phyloP scores from a whole-genome alignment of 2,888 invertebrate species.

The Timema cristinae region DNA sequence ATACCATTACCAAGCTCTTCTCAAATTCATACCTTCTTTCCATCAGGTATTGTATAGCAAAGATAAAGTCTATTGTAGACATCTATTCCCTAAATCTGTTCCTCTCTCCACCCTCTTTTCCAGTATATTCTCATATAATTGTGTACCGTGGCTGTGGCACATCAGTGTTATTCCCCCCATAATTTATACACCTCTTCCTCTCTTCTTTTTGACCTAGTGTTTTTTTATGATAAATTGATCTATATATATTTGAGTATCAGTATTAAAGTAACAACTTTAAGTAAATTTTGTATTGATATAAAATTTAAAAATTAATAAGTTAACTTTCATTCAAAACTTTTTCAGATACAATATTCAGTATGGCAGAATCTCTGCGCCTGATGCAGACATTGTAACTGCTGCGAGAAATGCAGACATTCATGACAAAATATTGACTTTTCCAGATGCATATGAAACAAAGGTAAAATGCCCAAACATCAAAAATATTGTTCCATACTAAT shows the following conservation, averaged over 20 bases:
- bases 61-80: no score
- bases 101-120: no score
- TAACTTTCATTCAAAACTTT: neutral
- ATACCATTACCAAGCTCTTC: no score
- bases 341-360: slow-evolving; percentile 89
- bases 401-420: slow-evolving; percentile 94
- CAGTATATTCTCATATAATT: no score
- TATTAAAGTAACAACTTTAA: neutral
- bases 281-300: slow-evolving; percentile 3
- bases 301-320: no score
- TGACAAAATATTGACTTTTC: slow-evolving; percentile 84
- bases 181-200: no score
- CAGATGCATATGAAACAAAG: slow-evolving; percentile 80
- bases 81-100: no score
- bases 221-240: slow-evolving; percentile 17
- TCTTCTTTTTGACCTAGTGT: slow-evolving; percentile 17
- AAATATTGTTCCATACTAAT: neutral
- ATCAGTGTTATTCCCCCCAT: no score
- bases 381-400: slow-evolving; percentile 81
- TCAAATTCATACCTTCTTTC: no score
- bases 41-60: no score
- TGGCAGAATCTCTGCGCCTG: slow-evolving; percentile 71
- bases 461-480: slow-evolving; percentile 42
- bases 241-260: slow-evolving; percentile 1
- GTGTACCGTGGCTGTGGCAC: no score